These are phyloP conservation scores for Sardinella longiceps DNA, from an alignment of 2,797 vertebrate species.

Conservation along the genomic window DNA sequence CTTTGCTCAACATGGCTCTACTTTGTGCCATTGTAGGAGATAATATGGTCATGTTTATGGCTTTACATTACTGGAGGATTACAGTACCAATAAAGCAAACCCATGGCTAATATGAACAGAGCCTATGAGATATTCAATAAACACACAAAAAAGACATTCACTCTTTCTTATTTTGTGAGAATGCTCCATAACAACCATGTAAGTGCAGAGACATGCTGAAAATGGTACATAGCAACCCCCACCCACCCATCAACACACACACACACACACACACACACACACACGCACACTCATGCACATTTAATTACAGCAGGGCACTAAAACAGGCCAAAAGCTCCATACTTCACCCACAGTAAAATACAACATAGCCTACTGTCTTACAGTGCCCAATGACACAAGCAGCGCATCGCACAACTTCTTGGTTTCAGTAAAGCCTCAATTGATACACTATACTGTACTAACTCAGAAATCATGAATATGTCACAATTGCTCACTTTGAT, in stretches of 20 bases:
- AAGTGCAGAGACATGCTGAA: not conserved
- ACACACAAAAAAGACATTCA: not conserved
- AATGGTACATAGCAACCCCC: not conserved
- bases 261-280: not conserved
- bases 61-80: not conserved
- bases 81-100: not conserved
- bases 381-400: not conserved
- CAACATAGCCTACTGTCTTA: not conserved
- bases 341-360: not conserved
- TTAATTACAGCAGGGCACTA: not conserved
- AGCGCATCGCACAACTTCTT: not conserved
- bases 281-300: not conserved
- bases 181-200: not conserved
- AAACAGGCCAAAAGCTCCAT: not conserved
- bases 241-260: not conserved
- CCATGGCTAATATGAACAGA: not conserved
- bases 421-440: not conserved
- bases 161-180: not conserved
- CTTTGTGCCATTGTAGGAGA: not conserved
- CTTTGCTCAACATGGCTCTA: not conserved
- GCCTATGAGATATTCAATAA: not conserved
- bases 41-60: not conserved
- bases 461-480: not conserved
- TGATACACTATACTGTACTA: not conserved
- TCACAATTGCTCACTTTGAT: not conserved